Evolutionary conservation across 2,797 vertebrate species (phyloP).

Genomic region (Spinibarbus caldwelli): DNA sequence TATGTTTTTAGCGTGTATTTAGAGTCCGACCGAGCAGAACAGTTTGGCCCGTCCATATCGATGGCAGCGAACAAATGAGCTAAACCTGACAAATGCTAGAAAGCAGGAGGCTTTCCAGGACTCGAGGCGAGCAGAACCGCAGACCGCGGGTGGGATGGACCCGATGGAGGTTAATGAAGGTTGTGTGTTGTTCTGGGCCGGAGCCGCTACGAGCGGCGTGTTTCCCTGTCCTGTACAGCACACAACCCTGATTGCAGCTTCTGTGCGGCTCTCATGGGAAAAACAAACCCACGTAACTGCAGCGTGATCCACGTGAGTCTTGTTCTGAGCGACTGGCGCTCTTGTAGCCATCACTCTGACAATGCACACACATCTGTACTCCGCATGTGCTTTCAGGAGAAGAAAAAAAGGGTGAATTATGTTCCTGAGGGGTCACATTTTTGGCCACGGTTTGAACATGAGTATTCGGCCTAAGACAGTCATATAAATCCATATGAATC

Average conservation of each 20-base stretch:
- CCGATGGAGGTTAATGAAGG: constrained; percentile 40
- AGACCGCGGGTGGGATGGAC: constrained; percentile 22
- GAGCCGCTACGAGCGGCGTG: background rate
- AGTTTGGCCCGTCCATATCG: background rate
- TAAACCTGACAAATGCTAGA: background rate
- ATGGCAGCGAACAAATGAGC: constrained; percentile 5
- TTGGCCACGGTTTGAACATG: background rate
- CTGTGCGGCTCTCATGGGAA: constrained; percentile 30
- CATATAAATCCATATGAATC: constrained; percentile 2
- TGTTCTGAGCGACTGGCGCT: constrained; percentile 18
- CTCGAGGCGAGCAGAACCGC: constrained; percentile 3
- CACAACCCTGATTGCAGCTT: constrained; percentile 30
- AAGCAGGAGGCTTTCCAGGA: constrained; percentile 29
- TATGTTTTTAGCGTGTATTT: constrained; percentile 7
- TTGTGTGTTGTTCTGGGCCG: constrained; percentile 35
- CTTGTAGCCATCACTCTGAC: constrained; percentile 42
- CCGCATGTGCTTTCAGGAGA: constrained; percentile 20
- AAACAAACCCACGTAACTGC: constrained; percentile 15
- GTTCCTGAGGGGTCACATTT: constrained; percentile 27
- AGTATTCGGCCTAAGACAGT: constrained; percentile 11
- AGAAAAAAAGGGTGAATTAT: constrained; percentile 19
- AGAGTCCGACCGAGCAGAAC: constrained; percentile 19
- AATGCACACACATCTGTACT: constrained; percentile 44
- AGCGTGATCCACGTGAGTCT: constrained; percentile 33
- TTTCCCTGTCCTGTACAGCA: constrained; percentile 8